Evolutionary conservation across 2,113 vertebrate genomes (phyloP).

Genomic region (Ammodytes marinus): DNA sequence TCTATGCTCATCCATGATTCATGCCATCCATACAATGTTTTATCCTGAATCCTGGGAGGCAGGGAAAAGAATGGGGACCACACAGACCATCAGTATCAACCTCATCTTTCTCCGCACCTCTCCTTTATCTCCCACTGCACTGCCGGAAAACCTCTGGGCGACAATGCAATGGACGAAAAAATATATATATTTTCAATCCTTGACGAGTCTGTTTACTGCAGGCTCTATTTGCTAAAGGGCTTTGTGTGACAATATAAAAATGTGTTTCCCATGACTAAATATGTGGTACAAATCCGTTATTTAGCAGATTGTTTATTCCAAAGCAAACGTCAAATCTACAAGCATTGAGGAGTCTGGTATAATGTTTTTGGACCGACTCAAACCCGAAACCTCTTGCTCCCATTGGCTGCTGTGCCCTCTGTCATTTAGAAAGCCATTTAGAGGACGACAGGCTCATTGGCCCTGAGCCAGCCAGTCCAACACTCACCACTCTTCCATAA

Average conservation of each 20-base stretch:
- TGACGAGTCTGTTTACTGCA: not conserved
- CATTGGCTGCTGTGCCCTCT: not conserved
- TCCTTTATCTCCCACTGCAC: not conserved
- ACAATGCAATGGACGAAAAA: not conserved
- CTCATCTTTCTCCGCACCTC: not conserved
- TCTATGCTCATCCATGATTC: conserved; percentile 57
- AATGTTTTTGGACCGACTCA: not conserved
- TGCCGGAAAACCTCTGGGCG: not conserved
- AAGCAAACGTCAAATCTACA: not conserved
- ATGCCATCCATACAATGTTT: conserved; percentile 45
- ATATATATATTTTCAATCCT: conserved; percentile 5
- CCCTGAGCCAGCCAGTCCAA: conserved; percentile 1
- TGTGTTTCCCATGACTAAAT: conserved; percentile 1
- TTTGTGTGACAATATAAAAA: not conserved
- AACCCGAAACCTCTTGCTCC: conserved; percentile 5
- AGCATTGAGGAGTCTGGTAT: not conserved
- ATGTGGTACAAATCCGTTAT: not conserved
- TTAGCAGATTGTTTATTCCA: not conserved
- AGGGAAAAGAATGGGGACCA: not conserved
- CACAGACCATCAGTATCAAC: conserved; percentile 18
- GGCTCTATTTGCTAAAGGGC: conserved; percentile 1
- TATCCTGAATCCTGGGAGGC: conserved; percentile 13
- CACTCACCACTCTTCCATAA: conserved; percentile 15
- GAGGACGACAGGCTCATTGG: not conserved
- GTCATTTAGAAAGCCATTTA: conserved; percentile 6